Base-by-base conservation (phyloP, 23 tunicate species). In the Oikopleura albicans region DNA sequence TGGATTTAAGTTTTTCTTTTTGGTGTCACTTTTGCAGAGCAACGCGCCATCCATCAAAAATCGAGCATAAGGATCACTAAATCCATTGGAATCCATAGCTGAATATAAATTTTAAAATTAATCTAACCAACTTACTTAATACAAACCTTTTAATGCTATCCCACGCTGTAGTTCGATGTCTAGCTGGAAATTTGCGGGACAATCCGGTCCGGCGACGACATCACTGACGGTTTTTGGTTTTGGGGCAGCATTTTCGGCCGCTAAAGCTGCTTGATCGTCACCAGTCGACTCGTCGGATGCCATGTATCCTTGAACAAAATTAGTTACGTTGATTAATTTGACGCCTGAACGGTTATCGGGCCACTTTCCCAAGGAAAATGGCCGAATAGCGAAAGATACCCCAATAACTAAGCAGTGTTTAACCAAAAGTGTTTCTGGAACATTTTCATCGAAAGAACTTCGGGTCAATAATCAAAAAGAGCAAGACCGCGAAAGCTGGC, bases 41-140 rank as follows among this genome's bases (percentile, higher is more conserved):
- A 29, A 31, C 79, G 27, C 79, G 4, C 34, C 34, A 29, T 29
- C 79, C 34, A 71, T 71, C 4, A 71, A 2, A 71, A 71, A 71
- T 2, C 4, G 27, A 16, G 36, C 2, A 37, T 71, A 71, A 2
- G 79, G 79, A 71, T 71, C 79, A 37, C 34, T 12, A 37, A 71
- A 71, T 71, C 79, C 79, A 31, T 71, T 71, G 31, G 79, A 71
- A 31, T 71, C 79, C 79, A 71, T 71, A 16, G 79, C 79, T 71
- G 63, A 49, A 49, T 49, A 8, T 49, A 49, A 22, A 49, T 8
- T 49, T 22, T 22, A 49, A 12, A 49, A 8, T 49, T 49, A 22
- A 49, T 49, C 22, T 22, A 49, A 8, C 63, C 12, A 49, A 49
- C 16, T 49, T 49, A 49, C 63, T 49, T 71, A 37, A 2, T 71